A percentile compares a stretch with the other conserved stretches of the same genome.
These are phyloP conservation scores for Porites cylindrica DNA, from an alignment of 92 coral and sea anemone genomes.

Conservation along the genomic window DNA sequence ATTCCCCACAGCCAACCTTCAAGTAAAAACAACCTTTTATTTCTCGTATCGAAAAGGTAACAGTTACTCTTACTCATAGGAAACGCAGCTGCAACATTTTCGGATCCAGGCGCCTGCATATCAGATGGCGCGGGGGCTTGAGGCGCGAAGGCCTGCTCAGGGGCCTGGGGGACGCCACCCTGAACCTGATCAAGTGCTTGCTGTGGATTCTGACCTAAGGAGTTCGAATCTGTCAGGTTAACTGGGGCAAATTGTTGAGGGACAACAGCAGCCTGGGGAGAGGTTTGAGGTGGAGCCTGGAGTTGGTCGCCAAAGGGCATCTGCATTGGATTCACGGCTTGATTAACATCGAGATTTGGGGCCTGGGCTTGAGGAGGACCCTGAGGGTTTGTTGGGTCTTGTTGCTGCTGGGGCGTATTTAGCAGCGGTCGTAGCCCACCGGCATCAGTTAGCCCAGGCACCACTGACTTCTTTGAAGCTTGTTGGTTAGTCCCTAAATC, in stretches of 20 bases:
- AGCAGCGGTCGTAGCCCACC: conserved; percentile 43
- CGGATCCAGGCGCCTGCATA: conserved; percentile 37
- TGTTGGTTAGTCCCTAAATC: background rate
- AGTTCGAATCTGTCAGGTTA: conserved; percentile 8
- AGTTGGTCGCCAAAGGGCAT: conserved; percentile 36
- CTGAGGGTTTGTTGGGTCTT: conserved; percentile 27
- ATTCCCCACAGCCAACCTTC: background rate
- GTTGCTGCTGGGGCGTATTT: conserved; percentile 34
- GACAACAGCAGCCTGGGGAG: conserved; percentile 26
- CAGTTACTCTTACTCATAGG: conserved; percentile 33
- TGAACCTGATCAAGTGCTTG: conserved; percentile 43
- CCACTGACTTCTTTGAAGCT: conserved; percentile 35
- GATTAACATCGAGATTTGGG: conserved; percentile 7
- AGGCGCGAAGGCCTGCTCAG: conserved; percentile 35
- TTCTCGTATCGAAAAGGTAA: no score
- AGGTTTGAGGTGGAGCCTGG: conserved; percentile 22
- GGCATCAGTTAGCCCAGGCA: conserved; percentile 13
- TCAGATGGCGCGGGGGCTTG: conserved; percentile 43
- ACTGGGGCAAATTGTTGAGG: conserved; percentile 35
- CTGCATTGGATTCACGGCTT: conserved; percentile 16
- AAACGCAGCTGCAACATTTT: conserved; percentile 35
- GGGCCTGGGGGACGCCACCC: conserved; percentile 41
- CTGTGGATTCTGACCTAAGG: conserved; percentile 30
- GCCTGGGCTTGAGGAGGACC: conserved; percentile 49
- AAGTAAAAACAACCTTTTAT: background rate